Evolutionary conservation across 2,113 vertebrate genomes (phyloP).

Genomic region (Antechinus flavipes): DNA sequence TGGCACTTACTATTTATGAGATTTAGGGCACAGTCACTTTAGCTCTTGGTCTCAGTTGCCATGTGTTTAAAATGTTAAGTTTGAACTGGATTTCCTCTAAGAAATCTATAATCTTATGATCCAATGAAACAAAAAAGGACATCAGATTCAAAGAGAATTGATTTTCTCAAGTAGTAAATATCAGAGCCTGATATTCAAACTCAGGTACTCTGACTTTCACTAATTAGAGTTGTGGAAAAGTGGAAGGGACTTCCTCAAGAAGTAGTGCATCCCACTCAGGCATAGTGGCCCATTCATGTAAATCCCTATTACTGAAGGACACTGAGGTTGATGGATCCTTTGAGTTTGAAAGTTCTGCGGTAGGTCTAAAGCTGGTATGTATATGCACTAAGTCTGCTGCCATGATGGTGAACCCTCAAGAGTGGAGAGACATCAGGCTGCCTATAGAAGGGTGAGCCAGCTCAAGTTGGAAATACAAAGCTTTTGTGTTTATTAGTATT

Average conservation of each 20-base stretch:
- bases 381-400: neutral
- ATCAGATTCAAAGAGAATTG: neutral
- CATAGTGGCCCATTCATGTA: too few species aligned
- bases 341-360: neutral
- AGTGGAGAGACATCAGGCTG: neutral
- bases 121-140: neutral
- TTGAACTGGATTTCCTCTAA: neutral
- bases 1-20: neutral
- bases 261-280: neutral
- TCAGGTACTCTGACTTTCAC: neutral
- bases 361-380: neutral
- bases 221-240: neutral
- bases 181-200: neutral
- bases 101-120: neutral
- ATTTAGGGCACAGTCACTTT: neutral
- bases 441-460: neutral
- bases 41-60: neutral
- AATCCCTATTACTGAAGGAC: neutral
- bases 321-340: neutral
- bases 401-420: neutral
- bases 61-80: neutral
- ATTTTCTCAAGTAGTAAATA: neutral
- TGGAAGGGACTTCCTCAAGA: neutral
- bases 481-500: neutral
- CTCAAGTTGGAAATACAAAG: neutral